phyloP scores from a whole-genome alignment of 1,140 invertebrate genomes.

The Olivierus martensii region DNA sequence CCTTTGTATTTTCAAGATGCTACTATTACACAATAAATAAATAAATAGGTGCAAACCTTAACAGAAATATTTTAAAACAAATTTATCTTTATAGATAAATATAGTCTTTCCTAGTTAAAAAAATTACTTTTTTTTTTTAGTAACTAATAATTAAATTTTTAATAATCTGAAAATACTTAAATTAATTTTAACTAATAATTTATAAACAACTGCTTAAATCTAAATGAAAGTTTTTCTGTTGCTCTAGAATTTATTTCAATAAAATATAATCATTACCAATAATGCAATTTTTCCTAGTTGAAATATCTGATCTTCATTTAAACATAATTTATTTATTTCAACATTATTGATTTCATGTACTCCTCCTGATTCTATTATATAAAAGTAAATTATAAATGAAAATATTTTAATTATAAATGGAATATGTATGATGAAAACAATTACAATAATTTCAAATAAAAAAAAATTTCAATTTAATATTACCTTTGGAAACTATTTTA shows the following conservation, averaged over 20 bases:
- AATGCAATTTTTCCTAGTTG: neutral
- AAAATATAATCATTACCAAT: neutral
- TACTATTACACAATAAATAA: neutral
- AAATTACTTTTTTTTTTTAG: no score
- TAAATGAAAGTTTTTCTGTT: neutral
- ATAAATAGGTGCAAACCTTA: neutral
- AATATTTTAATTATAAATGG: no score
- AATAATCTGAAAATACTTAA: neutral
- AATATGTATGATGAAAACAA: no score
- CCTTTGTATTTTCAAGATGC: no score
- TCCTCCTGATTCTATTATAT: neutral
- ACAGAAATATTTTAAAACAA: no score
- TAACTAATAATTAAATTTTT: neutral
- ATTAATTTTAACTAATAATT: neutral
- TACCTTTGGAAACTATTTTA: constrained; percentile 7
- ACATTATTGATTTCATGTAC: neutral
- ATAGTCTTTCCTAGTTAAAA: neutral
- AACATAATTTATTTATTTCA: neutral
- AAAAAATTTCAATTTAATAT: constrained; percentile 1
- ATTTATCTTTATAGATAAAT: no score
- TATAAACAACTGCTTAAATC: no score
- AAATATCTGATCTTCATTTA: neutral
- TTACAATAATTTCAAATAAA: no score
- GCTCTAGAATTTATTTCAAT: neutral
- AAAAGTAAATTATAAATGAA: neutral